Conservation (phyloP, 2,888 invertebrate genomes). For the Tipula unca region DNA sequence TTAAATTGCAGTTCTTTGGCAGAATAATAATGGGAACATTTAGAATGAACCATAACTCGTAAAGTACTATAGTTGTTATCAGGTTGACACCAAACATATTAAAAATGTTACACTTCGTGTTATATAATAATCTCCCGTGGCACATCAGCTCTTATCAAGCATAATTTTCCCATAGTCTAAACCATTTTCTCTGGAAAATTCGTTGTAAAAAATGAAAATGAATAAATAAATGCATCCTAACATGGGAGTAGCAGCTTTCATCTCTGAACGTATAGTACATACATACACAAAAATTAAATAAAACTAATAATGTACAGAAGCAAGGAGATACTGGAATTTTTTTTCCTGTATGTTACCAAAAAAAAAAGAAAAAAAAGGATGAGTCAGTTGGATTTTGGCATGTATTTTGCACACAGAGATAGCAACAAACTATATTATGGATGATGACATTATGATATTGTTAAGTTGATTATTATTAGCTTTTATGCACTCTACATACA, state of each 20-base stretch:
- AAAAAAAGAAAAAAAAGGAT: not conserved
- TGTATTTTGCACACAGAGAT: not conserved
- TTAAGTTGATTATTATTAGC: slow-evolving; percentile 3
- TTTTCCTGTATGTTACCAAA: not conserved
- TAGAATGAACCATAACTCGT: too few relatives aligned
- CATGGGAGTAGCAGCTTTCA: not conserved
- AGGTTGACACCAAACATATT: not conserved
- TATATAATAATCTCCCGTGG: not conserved
- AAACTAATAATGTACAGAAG: not conserved
- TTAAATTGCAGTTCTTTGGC: too few relatives aligned
- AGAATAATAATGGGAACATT: too few relatives aligned
- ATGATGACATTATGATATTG: not conserved
- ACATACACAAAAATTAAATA: not conserved
- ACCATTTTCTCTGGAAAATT: not conserved
- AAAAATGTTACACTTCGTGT: not conserved
- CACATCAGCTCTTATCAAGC: not conserved
- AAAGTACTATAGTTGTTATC: too few relatives aligned
- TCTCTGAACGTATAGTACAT: not conserved
- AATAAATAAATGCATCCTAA: not conserved
- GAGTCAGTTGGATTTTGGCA: not conserved
- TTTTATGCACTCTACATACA: not conserved
- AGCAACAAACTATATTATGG: not conserved
- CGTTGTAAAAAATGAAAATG: not conserved
- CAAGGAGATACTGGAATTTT: not conserved
- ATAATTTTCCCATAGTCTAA: not conserved